These are phyloP conservation scores for Oncorhynchus masou DNA, from an alignment of 2,113 vertebrate species.

Conservation along the genomic window DNA sequence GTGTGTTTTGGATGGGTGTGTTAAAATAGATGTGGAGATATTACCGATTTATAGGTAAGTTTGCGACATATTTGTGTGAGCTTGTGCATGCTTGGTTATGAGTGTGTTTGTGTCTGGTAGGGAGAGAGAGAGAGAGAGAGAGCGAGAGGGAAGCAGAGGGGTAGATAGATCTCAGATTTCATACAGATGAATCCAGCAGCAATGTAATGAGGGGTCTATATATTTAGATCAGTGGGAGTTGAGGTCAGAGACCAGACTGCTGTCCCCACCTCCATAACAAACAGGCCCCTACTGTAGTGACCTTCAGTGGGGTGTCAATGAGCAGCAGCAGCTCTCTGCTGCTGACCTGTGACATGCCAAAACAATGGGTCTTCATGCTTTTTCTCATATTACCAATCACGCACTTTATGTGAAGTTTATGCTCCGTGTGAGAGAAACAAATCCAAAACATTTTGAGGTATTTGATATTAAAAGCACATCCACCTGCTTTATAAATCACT, in stretches of 20 bases:
- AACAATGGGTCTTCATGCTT: not conserved
- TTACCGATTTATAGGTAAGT: conserved; percentile 18
- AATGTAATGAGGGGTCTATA: conserved; percentile 2
- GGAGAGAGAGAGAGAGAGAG: not conserved
- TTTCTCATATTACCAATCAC: not conserved
- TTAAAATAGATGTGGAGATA: not conserved
- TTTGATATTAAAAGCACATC: too few species aligned
- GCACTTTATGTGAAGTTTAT: not conserved
- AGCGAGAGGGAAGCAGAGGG: conserved; percentile 2
- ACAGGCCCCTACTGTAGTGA: not conserved
- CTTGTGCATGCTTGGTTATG: conserved; percentile 12
- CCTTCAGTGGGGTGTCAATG: not conserved
- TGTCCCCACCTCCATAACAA: not conserved
- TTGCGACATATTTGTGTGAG: conserved; percentile 26
- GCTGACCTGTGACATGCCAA: not conserved
- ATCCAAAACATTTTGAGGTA: too few species aligned
- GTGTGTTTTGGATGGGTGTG: conserved; percentile 12
- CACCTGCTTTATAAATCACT: too few species aligned
- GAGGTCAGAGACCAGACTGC: not conserved
- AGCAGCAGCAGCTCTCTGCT: not conserved
- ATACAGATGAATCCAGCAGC: not conserved
- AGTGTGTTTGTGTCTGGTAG: not conserved
- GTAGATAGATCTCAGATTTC: conserved; percentile 4
- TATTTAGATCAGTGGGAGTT: conserved; percentile 4
- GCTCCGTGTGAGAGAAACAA: too few species aligned